Conservation (phyloP, 1,140 invertebrate genomes). For the Brachionus koreanus region DNA sequence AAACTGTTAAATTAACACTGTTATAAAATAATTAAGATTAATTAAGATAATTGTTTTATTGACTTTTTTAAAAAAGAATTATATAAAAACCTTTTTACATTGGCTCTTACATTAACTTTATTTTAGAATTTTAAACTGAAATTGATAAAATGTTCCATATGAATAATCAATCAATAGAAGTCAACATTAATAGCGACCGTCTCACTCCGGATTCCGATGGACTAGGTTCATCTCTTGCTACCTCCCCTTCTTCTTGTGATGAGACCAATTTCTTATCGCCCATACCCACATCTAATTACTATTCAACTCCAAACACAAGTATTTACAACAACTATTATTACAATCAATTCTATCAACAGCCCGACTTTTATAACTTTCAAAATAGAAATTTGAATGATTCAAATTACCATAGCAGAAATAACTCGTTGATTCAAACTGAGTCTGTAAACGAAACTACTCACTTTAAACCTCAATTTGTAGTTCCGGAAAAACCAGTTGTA, state of each 20-base stretch:
- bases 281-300: background rate
- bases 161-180: background rate
- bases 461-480: background rate
- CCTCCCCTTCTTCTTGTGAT: background rate
- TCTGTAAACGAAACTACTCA: background rate
- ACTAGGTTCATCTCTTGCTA: background rate
- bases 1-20: conserved; percentile 42
- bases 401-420: conserved; percentile 3
- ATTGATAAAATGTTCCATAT: background rate
- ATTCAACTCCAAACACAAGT: background rate
- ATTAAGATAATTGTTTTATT: conserved; percentile 40
- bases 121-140: background rate
- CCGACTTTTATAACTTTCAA: background rate
- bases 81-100: background rate
- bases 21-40: conserved; percentile 42
- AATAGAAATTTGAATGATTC: background rate
- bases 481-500: background rate
- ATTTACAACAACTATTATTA: background rate
- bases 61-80: background rate
- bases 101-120: background rate
- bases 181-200: background rate
- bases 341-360: background rate
- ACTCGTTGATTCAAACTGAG: background rate
- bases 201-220: conserved; percentile 1
- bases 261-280: background rate